Evolutionary conservation across 2,113 vertebrate species (phyloP), one percentile per base, ranked within the genome.

Genomic region (Carassius carassius): DNA sequence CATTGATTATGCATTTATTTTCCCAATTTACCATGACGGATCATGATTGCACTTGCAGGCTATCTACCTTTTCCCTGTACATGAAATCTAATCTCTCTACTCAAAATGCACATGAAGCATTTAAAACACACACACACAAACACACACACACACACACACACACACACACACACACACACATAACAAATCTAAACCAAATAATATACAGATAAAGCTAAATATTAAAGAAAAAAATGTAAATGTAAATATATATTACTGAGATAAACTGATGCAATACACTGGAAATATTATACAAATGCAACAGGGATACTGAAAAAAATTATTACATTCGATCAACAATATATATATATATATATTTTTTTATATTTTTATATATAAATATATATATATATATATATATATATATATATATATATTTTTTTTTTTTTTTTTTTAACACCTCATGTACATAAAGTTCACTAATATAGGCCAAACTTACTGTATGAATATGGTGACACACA

Each of bases 1-100:
- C 70, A 74, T 25, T 74, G 12, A 58, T 78, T 60, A 60, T 60
- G 76, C 54, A 60, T 60, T 41, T 19, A 14, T 79, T 79, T 79
- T 79, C 25, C 21, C 3, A 17, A 25, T 44, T 79, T 79, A 63
- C n/a, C 13, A 25, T 79, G n/a, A 63, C 32, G 5, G n/a, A 63
- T 79, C 58, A 5, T 25, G 19, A 62, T 13, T 63, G 58, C 13
- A 17, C 35, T 79, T 79, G 77, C 37, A 63, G 77, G 10, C 56
- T 25, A 2, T 62, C n/a, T 37, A n/a, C 11, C 12, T 41, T 37
- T 78, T 23, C 37, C 21, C 12, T 73, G 37, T 23, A 14, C 5
- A 47, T 58, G 14, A 56, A 78, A 83, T 51, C 25, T 5, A 63
- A 83, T 72, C 17, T 67, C 9, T 41, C 58, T n/a, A 54, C 62